A percentile compares a stretch with the other conserved stretches of the same genome.
phyloP scores from a whole-genome alignment of 1,140 invertebrate species.

The Drosophila chauvacae region DNA sequence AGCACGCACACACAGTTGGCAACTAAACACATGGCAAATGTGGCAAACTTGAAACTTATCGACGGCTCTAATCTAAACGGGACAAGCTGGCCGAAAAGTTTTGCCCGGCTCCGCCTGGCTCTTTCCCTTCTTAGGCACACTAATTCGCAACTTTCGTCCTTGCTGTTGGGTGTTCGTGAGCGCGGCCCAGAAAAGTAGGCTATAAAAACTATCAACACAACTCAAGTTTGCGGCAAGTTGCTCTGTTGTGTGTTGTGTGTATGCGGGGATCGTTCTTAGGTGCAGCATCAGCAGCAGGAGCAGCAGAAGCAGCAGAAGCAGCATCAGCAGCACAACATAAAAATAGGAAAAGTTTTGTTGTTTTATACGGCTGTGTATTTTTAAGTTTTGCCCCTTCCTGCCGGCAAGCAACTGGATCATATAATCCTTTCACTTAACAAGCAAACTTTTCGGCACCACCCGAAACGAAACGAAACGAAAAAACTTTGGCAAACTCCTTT shows the following conservation, averaged over 20 bases:
- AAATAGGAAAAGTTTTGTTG: slow-evolving; percentile 75
- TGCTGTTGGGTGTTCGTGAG: slow-evolving; percentile 36
- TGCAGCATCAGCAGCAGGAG: slow-evolving; percentile 44
- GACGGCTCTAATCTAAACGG: slow-evolving; percentile 76
- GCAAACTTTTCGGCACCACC: slow-evolving; percentile 77
- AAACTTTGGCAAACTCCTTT: slow-evolving; percentile 70
- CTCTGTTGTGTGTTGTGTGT: slow-evolving; percentile 35
- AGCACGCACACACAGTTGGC: slow-evolving; percentile 34
- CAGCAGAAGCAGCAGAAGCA: slow-evolving; percentile 50
- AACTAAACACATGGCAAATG: slow-evolving; percentile 78
- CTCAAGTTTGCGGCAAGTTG: slow-evolving; percentile 67
- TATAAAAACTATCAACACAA: slow-evolving; percentile 82
- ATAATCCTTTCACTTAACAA: slow-evolving; percentile 84
- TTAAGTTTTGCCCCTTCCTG: slow-evolving; percentile 50
- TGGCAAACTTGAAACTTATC: slow-evolving; percentile 74
- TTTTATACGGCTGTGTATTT: slow-evolving; percentile 68
- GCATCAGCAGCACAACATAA: slow-evolving; percentile 73
- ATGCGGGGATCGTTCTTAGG: slow-evolving; percentile 58
- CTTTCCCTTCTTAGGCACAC: slow-evolving; percentile 60
- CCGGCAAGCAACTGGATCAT: slow-evolving; percentile 60
- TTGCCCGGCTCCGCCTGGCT: slow-evolving; percentile 16
- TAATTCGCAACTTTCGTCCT: slow-evolving; percentile 62
- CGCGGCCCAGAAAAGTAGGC: slow-evolving; percentile 67
- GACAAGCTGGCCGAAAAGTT: slow-evolving; percentile 69
- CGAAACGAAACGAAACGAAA: slow-evolving; percentile 53